Percentiles rank a stretch among this genome's conserved stretches.
These are phyloP conservation scores for Pipistrellus nathusii DNA, from an alignment of 2,797 vertebrate species.

Conservation along the genomic window DNA sequence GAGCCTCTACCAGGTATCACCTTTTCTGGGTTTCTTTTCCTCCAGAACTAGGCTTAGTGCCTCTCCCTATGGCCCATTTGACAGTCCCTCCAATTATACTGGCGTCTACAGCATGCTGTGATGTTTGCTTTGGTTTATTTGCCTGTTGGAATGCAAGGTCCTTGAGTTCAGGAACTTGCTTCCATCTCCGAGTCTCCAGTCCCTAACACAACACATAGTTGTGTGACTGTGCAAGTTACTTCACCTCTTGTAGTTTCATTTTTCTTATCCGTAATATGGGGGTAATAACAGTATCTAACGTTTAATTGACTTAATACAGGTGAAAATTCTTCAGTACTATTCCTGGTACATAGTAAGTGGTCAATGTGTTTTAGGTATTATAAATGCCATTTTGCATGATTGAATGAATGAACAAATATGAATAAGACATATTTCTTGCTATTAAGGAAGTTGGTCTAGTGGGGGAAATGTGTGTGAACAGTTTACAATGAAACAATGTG, in stretches of 20 bases:
- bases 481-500: neutral
- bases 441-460: neutral
- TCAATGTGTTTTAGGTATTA: neutral
- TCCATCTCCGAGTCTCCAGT: neutral
- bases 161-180: neutral
- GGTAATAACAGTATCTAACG: neutral
- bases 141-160: neutral
- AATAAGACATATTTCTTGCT: neutral
- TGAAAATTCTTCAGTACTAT: neutral
- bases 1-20: neutral
- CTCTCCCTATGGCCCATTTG: too few relatives aligned
- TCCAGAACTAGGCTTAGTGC: neutral
- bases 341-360: neutral
- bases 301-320: neutral
- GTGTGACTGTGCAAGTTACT: neutral
- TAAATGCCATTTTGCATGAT: conserved; percentile 14
- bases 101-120: fast-evolving
- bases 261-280: neutral
- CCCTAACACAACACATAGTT: neutral
- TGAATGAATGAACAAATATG: neutral
- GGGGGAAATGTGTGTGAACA: neutral
- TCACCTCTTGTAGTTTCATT: neutral
- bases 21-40: neutral
- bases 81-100: neutral
- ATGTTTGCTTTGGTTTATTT: neutral